phyloP scores from a whole-genome alignment of 2,888 invertebrate genomes.

The Apoda limacodes region DNA sequence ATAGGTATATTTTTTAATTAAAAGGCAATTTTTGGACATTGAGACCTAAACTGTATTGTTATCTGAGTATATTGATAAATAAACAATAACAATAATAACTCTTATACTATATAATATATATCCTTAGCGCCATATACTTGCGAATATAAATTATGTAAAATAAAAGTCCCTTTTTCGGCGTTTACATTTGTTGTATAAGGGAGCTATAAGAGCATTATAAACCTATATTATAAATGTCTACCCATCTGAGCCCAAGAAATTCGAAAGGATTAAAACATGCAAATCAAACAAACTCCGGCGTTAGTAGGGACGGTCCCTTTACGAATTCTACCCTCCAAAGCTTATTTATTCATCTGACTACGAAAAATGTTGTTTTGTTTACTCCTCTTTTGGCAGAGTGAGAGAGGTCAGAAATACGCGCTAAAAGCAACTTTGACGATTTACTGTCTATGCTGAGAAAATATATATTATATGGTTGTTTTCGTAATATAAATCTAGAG shows the following conservation, averaged over 20 bases:
- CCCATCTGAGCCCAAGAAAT: slow-evolving; percentile 41
- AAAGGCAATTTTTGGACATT: no score
- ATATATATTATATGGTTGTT: slow-evolving; percentile 43
- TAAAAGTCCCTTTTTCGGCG: no score
- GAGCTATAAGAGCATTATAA: no score
- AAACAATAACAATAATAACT: no score
- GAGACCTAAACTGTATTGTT: no score
- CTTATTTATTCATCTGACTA: slow-evolving; percentile 66
- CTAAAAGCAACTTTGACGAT: slow-evolving; percentile 38
- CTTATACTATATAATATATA: no score
- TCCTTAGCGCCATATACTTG: no score
- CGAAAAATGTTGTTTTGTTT: slow-evolving; percentile 67
- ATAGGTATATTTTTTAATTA: no score
- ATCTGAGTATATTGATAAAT: no score
- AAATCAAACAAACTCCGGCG: slow-evolving; percentile 64
- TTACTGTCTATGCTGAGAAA: slow-evolving; percentile 36
- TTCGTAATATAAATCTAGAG: slow-evolving; percentile 33
- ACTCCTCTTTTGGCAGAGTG: slow-evolving; percentile 34
- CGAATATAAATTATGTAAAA: no score
- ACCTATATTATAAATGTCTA: no score
- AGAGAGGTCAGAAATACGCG: slow-evolving; percentile 40
- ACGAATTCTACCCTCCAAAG: slow-evolving; percentile 45
- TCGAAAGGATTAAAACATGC: slow-evolving; percentile 66
- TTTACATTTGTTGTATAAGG: no score
- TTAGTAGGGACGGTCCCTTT: slow-evolving; percentile 46